These are phyloP conservation scores for Cettia cetti DNA, from an alignment of 2,113 vertebrate genomes.

Conservation along the genomic window DNA sequence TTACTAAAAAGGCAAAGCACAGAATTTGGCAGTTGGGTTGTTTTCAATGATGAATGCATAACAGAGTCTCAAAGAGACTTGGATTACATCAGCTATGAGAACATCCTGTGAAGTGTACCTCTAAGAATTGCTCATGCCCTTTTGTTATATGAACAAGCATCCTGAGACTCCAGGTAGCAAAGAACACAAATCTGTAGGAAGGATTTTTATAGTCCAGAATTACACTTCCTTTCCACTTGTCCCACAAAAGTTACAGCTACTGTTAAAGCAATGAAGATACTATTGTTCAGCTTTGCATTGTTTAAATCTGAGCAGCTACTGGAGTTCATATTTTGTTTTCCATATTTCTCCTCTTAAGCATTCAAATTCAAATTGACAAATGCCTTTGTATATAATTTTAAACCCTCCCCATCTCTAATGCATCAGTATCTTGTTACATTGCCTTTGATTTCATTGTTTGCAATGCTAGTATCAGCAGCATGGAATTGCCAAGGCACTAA, in stretches of 20 bases:
- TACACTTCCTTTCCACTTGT: neutral
- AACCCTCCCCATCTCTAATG: slow-evolving; percentile 74
- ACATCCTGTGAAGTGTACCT: neutral
- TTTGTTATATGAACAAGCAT: neutral
- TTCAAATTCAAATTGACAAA: slow-evolving; percentile 80
- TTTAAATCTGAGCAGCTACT: slow-evolving; percentile 30
- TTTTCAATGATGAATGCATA: neutral
- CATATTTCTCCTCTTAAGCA: slow-evolving; percentile 64
- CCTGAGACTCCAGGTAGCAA: neutral
- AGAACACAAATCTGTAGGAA: neutral
- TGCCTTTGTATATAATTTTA: slow-evolving; percentile 77
- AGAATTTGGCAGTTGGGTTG: neutral
- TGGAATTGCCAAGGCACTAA: slow-evolving; percentile 78
- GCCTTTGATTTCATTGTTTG: slow-evolving; percentile 79
- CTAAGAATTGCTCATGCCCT: neutral
- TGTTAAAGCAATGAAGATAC: slow-evolving; percentile 33
- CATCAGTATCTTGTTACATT: slow-evolving; percentile 80
- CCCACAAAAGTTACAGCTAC: slow-evolving; percentile 46
- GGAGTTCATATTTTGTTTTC: slow-evolving; percentile 41
- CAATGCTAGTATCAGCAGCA: slow-evolving; percentile 72
- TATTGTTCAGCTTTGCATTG: neutral
- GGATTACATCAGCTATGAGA: neutral
- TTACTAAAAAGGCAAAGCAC: neutral
- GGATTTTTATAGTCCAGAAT: neutral
- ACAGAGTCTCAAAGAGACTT: neutral